A percentile compares a stretch with the other conserved stretches of the same genome.
Evolutionary conservation across 2,888 invertebrate genomes (phyloP).

Genomic region (Nemoura dubitans): DNA sequence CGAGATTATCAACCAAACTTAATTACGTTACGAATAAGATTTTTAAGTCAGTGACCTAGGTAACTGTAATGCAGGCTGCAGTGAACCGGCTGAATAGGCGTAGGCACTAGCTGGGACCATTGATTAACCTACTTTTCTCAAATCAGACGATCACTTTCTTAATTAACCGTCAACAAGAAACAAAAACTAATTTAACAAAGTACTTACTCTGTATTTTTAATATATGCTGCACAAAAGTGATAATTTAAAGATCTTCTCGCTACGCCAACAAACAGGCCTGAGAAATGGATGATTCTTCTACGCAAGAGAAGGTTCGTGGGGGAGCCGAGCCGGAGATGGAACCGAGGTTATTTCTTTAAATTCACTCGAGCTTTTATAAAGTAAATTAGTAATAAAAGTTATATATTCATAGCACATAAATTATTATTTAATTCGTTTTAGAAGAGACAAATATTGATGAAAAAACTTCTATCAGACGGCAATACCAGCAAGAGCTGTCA

Average conservation of each 20-base stretch:
- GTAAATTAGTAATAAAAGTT: background rate
- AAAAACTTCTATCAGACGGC: background rate
- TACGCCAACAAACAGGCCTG: background rate
- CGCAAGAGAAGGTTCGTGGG: constrained; percentile 27
- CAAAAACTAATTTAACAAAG: background rate
- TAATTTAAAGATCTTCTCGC: background rate
- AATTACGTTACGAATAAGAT: background rate
- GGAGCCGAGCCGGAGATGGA: background rate
- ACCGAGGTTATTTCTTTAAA: constrained; percentile 22
- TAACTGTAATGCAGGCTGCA: constrained; percentile 7
- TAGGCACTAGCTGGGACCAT: constrained; percentile 15
- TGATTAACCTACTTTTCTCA: background rate
- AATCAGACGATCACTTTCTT: background rate
- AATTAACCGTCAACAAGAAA: background rate
- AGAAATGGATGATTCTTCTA: constrained; percentile 18
- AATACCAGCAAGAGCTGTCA: background rate
- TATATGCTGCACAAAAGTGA: background rate
- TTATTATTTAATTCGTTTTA: background rate
- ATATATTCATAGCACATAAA: background rate
- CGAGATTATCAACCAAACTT: no score
- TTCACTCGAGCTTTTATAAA: background rate
- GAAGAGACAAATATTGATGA: background rate
- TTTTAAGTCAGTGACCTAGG: background rate
- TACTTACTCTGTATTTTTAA: background rate
- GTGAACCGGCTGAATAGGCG: constrained; percentile 26